Evolutionary conservation across 2,797 vertebrate genomes (phyloP), one percentile per base, ranked within the genome.

Genomic region (Heterohyrax brucei): DNA sequence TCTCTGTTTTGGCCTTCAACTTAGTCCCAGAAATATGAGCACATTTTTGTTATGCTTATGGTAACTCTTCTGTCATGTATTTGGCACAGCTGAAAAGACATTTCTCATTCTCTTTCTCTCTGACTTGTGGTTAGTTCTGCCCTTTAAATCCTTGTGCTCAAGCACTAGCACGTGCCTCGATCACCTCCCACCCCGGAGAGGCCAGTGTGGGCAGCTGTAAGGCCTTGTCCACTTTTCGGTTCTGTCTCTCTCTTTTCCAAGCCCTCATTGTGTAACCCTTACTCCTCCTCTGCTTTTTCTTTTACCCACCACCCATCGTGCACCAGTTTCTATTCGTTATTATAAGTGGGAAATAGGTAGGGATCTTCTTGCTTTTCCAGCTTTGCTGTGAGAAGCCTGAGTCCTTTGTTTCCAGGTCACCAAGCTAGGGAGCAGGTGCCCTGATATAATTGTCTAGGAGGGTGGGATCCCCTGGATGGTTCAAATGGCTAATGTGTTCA

Each of bases 11-110:
- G 62, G 73, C 26, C 64, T 66, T 89, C 50, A 30, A 2, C 30
- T 82, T 59, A 3, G 44, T 82, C 50, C 59, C 73, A 53, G 92
- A 78, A 94, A 84, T 28, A 70, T 0, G 1, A 56, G 84, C 28
- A 44, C 24, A 6, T 94, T 90, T 81, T 92, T 75, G 73, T 93
- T 82, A 64, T 59, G 62, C 33, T 64, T 39, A 14, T 53, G 78
- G 53, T 94, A 84, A 81, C 59, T 77, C 92, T 80, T 89, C 75
- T 80, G 39, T 80, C 59, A 82, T 59, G 76, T 64, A 13, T 30
- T 75, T 79, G 80, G 91, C 79, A 50, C 1, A 1, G 10, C 7
- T 14, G 26, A 82, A 64, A 73, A 86, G 18, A 30, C 24, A 0
- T 19, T 80, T 79, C 77, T 39, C 21, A 19, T 0, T 73, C 61